Base-by-base conservation (phyloP, 2,888 invertebrate genomes). In the Eupithecia dodoneata region DNA sequence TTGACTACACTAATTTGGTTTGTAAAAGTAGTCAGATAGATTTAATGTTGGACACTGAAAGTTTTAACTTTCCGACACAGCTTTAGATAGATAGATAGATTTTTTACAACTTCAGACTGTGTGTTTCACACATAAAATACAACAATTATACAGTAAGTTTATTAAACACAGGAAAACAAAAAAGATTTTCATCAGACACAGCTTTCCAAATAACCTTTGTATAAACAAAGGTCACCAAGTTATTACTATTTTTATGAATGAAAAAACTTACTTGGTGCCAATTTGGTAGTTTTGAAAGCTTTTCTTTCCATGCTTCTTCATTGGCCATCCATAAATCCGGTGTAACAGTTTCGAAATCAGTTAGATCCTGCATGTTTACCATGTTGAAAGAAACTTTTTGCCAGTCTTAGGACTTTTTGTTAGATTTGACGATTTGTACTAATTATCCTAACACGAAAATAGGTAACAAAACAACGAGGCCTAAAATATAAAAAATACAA, bases 291-390 rank as follows among this genome's bases (percentile, higher is more conserved):
- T 93, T 91, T 52, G 91, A 77, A 12, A 93, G 85, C 79, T 88
- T 93, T 80, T 95, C 93, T 76, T 91, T 90, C 91, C 94, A 96
- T 76, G 83, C 85, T 81, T 90, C 86, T 89, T 96, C 96, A 82
- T 96, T 94, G 81, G 90, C 84, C 71, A 93, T 84, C 95, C 96
- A 96, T 76, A 93, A 84, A 85, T 95, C 92, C 10, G 95, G 94
- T 30, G 91, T 92, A 76, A 95, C 91, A 55, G 88, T 90, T 83
- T 94, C 94, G 81, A 95, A 93, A 85, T 93, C 92, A 75, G 83
- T 83, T 75, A 89, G 82, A 81, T 92, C 91, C 79, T 90, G 89
- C 93, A 94, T 93, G 81, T 86, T 69, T 74, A 78, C 70, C 59
- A 74, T n/a, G 74, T 59, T 44, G 4, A 7, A 70, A 44, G 18